phyloP scores from a whole-genome alignment of 2,888 invertebrate species.

The Zele albiditarsus region DNA sequence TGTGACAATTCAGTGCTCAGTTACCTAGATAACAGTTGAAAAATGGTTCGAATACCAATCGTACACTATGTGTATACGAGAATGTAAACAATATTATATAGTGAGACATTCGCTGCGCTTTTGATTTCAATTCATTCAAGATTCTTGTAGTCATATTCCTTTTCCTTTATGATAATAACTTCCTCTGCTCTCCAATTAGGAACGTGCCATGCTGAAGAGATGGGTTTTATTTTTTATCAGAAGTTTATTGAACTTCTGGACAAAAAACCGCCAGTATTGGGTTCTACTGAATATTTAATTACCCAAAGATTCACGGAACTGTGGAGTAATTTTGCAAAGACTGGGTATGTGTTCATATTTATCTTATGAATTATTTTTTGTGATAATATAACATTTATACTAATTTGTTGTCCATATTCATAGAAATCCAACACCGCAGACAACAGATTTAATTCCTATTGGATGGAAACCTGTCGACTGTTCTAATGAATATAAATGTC shows the following conservation, averaged over 20 bases:
- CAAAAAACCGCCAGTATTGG: conserved; percentile 41
- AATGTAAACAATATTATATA: too few relatives aligned
- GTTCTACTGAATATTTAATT: conserved; percentile 50
- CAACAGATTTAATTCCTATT: conserved; percentile 53
- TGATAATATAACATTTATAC: neutral
- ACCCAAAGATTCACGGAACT: conserved; percentile 61
- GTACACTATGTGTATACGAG: too few relatives aligned
- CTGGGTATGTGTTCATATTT: conserved; percentile 56
- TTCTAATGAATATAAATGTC: conserved; percentile 50
- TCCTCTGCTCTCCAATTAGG: conserved; percentile 44
- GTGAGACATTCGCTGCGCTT: too few relatives aligned
- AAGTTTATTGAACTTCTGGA: conserved; percentile 44
- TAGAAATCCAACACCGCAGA: conserved; percentile 64
- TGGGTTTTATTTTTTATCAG: conserved; percentile 59
- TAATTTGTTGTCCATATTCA: conserved; percentile 20
- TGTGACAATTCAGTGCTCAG: too few relatives aligned
- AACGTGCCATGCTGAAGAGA: conserved; percentile 60
- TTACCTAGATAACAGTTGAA: too few relatives aligned
- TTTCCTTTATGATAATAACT: too few relatives aligned
- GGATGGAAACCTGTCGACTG: conserved; percentile 60
- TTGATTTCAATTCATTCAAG: too few relatives aligned
- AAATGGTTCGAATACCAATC: too few relatives aligned
- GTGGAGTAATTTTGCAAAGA: conserved; percentile 69
- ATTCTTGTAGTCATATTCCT: too few relatives aligned
- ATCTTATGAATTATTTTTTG: too few relatives aligned